These are phyloP conservation scores for Cremastobaeus sp. DNA, from an alignment of 2,888 invertebrate species.

Conservation along the genomic window DNA sequence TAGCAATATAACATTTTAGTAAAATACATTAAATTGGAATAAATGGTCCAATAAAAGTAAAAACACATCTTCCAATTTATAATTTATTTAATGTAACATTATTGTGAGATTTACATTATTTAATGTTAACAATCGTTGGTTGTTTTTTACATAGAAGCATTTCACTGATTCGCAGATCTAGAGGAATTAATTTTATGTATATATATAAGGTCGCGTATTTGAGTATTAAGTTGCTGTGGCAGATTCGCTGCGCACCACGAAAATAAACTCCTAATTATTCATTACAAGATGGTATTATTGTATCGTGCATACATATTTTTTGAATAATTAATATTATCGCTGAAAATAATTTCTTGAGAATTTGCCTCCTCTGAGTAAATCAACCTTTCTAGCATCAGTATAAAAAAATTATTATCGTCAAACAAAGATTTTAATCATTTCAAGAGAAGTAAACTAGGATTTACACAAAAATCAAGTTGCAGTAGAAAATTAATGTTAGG, in stretches of 20 bases:
- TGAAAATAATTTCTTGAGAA: conserved; percentile 13
- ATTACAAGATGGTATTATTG: conserved; percentile 51
- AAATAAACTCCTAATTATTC: conserved; percentile 51
- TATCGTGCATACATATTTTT: conserved; percentile 49
- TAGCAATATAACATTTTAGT: background rate
- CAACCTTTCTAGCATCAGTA: background rate
- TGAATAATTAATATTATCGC: conserved; percentile 28
- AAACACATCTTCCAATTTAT: conserved; percentile 43
- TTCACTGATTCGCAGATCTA: conserved; percentile 58
- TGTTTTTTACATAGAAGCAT: conserved; percentile 60
- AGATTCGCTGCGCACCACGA: conserved; percentile 42
- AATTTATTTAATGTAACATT: conserved; percentile 57
- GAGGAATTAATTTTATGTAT: conserved; percentile 50
- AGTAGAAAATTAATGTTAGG: too few species aligned
- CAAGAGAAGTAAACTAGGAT: background rate
- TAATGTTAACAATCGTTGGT: conserved; percentile 53
- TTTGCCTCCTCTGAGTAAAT: conserved; percentile 9
- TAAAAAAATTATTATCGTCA: background rate
- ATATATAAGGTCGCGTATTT: conserved; percentile 53
- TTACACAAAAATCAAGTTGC: background rate
- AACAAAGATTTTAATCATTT: background rate
- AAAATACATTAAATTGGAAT: background rate
- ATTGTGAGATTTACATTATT: conserved; percentile 57
- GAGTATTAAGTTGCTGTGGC: conserved; percentile 50
- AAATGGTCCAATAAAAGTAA: background rate